phyloP scores from a whole-genome alignment of 2,797 vertebrate species.

The Botia kubotai region DNA sequence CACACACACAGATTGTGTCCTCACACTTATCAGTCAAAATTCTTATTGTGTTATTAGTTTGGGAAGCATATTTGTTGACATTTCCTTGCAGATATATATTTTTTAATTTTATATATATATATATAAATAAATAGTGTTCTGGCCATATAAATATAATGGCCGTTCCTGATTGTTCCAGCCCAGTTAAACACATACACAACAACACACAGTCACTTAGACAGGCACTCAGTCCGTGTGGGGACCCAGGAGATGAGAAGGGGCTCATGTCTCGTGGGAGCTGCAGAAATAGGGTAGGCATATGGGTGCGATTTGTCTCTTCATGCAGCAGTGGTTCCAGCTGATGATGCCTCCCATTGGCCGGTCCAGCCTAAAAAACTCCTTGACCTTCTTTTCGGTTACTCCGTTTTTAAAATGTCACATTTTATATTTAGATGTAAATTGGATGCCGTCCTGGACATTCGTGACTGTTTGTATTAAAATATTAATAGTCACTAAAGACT shows the following conservation, averaged over 20 bases:
- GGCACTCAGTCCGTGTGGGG: background rate
- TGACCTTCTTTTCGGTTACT: background rate
- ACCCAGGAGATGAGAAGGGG: background rate
- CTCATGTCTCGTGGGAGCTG: background rate
- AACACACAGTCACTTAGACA: conserved; percentile 5
- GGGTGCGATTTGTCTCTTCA: conserved; percentile 7
- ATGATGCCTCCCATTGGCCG: background rate
- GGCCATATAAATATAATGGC: no score
- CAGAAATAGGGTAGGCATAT: background rate
- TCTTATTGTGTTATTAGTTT: background rate
- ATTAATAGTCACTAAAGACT: background rate
- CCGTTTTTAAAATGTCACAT: background rate
- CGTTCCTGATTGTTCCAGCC: no score
- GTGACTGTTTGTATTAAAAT: background rate
- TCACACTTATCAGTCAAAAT: background rate
- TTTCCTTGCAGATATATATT: background rate
- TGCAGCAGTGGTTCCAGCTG: conserved; percentile 3
- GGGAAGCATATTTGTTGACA: background rate
- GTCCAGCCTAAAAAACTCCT: background rate
- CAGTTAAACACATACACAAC: background rate
- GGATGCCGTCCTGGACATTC: background rate
- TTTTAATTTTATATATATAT: background rate
- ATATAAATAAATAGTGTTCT: no score
- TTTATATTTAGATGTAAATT: background rate
- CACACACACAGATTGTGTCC: background rate